Conservation (phyloP, 2,797 vertebrate genomes). For the Lepilemur septentrionalis region DNA sequence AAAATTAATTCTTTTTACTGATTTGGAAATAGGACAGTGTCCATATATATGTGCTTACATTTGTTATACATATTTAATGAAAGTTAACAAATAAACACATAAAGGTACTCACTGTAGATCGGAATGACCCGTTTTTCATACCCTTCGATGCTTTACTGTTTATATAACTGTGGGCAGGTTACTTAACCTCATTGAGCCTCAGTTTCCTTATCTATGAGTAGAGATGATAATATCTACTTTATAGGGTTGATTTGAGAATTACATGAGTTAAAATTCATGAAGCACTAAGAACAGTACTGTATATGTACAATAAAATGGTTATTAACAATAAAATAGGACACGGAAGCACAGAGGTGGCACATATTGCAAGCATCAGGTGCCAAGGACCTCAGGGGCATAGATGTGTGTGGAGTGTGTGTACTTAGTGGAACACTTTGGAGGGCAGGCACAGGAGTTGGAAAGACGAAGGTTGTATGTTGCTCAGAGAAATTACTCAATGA, state of each 20-base stretch:
- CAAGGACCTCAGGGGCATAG: not conserved
- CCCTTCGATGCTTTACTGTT: not conserved
- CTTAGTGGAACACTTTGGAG: no score
- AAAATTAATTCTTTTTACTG: not conserved
- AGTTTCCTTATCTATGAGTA: not conserved
- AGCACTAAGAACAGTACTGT: not conserved
- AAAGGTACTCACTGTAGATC: not conserved
- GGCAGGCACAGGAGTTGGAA: not conserved
- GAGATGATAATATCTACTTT: not conserved
- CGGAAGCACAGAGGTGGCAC: not conserved
- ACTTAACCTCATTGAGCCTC: not conserved
- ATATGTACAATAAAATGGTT: not conserved
- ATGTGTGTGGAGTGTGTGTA: not conserved
- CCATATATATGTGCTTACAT: not conserved
- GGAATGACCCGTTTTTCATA: not conserved
- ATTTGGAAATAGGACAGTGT: not conserved
- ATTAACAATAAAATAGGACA: not conserved
- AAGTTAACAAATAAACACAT: slow-evolving; percentile 4
- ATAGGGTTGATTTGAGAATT: not conserved
- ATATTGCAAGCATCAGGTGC: not conserved
- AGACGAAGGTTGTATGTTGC: no score
- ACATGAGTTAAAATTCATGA: not conserved
- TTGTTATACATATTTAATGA: slow-evolving; percentile 20
- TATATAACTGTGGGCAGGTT: not conserved
- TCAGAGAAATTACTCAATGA: not conserved